Conservation (phyloP, 1,140 invertebrate species). For the Venustaconcha ellipsiformis region DNA sequence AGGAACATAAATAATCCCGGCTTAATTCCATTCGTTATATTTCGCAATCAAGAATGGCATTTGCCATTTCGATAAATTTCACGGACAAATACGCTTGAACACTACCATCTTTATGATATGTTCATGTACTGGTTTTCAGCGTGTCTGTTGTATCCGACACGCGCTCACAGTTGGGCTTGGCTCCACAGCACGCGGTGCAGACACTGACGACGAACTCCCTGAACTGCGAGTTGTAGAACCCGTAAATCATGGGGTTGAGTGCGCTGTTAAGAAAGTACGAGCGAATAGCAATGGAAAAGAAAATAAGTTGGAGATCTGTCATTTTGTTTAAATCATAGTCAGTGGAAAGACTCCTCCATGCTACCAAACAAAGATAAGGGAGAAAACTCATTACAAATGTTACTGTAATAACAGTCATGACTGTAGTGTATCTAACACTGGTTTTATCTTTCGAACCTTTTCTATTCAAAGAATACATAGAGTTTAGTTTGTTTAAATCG, state of each 20-base stretch:
- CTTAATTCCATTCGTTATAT: too few relatives aligned
- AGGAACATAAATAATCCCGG: too few relatives aligned
- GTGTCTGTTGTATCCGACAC: too few relatives aligned
- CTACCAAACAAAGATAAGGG: slow-evolving; percentile 3
- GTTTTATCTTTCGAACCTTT: slow-evolving; percentile 13
- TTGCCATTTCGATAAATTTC: too few relatives aligned
- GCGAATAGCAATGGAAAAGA: slow-evolving; percentile 18
- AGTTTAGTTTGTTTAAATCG: background rate
- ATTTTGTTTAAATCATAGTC: slow-evolving; percentile 21
- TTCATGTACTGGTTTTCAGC: too few relatives aligned
- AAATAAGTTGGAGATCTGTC: slow-evolving; percentile 6
- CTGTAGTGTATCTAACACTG: slow-evolving; percentile 16
- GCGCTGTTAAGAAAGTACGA: slow-evolving; percentile 30
- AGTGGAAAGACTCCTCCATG: slow-evolving; percentile 3
- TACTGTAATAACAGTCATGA: slow-evolving; percentile 25
- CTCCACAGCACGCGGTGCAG: too few relatives aligned
- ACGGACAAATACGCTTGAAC: too few relatives aligned
- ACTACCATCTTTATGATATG: too few relatives aligned
- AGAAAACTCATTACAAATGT: slow-evolving; percentile 28
- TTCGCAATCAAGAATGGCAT: too few relatives aligned
- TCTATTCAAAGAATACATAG: background rate
- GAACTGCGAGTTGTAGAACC: slow-evolving; percentile 31
- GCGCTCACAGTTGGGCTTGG: too few relatives aligned
- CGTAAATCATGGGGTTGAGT: slow-evolving; percentile 29
- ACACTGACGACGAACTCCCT: background rate